Base-by-base conservation (phyloP, 1,140 invertebrate species). In the Meteorus sp. region DNA sequence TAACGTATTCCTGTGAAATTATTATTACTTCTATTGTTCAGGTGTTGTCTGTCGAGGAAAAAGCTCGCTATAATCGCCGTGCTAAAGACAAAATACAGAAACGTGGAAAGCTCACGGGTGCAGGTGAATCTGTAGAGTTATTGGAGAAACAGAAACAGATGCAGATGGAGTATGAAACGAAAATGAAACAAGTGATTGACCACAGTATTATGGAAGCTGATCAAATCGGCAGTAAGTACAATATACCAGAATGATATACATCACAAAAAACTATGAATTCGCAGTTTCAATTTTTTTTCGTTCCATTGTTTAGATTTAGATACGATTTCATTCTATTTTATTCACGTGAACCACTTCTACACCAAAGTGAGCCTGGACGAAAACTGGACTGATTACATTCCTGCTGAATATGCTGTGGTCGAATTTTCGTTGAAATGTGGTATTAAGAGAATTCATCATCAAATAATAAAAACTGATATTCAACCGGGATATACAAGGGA, bases 391-490 rank as follows among this genome's bases (percentile, higher is more conserved):
- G 67, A 74, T 5, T 78, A 75, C 56, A 69, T 59, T 47, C 81
- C 81, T 1, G 79, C 77, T 11, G 75, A 83, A 60, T 71, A 78
- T 57, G 72, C 73, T 1, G 13, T 80, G 0, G 52, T 58, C 6
- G 59, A 72, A 33, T 86, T 86, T 65, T 82, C 78, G 31, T 53
- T 87, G 2, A 37, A 68, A 22, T 65, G 83, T 39, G 86, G 85
- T 1, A 72, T 85, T 0, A 66, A 65, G 27, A 70, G 80, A 6
- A 60, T 74, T 1, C 84, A 83, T 60, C 82, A 85, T 69, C 69
- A 73, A 61, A 66, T 83, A 8, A 68, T 86, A 0, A 81, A 80
- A 52, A 78, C 80, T 31, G 43, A 65, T 3, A 78, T 84, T 44
- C 81, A 79, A 20, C 29, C 82, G 0, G 85, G 85, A 0, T 86